Base-by-base conservation (phyloP, 2,888 invertebrate genomes). In the Proisotoma minuta region DNA sequence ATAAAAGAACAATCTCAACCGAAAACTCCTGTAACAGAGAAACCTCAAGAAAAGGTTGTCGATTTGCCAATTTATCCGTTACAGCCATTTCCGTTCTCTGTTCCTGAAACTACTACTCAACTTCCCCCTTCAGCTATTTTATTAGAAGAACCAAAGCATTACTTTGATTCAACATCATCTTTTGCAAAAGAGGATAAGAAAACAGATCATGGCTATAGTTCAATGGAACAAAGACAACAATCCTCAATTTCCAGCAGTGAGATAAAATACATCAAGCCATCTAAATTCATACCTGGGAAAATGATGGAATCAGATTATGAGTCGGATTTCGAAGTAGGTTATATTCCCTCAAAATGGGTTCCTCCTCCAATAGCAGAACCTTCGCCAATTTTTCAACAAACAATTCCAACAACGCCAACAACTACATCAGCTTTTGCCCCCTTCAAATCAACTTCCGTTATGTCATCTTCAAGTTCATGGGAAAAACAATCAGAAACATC, bases 261-360 rank as follows among this genome's bases (percentile, higher is more conserved):
- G n/a, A n/a, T n/a, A n/a, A 34, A 34, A 34, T 15, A 34, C 53
- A 81, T 83, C 24, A 84, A 83, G 77, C 85, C 86, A 59, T 84
- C 84, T 24, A 85, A 83, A 78, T 87, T 86, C 76, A 78, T 83
- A 22, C 84, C 83, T 76, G 81, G 84, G 70, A 85, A 85, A 78
- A 84, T 84, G 76, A 80, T 81, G 57, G 85, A 84, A 76, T 87
- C 85, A 75, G 87, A 87, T 75, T 86, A 86, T 75, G 86, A 86
- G 78, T 87, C 86, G 74, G 87, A 87, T 75, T 83, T 85, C 67
- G 86, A 86, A 64, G 76, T 79, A 15, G 81, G 83, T 10, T 86
- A 86, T 82, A 80, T 82, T 43, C 81, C 84, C 2, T 56, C 63
- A 2, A 28, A 29, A 39, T 28, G 29, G 26, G 4, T 10, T 2